Percentiles rank a stretch among this genome's conserved stretches.
Evolutionary conservation across 2,888 invertebrate species (phyloP).

Genomic region (Myathropa florea): DNA sequence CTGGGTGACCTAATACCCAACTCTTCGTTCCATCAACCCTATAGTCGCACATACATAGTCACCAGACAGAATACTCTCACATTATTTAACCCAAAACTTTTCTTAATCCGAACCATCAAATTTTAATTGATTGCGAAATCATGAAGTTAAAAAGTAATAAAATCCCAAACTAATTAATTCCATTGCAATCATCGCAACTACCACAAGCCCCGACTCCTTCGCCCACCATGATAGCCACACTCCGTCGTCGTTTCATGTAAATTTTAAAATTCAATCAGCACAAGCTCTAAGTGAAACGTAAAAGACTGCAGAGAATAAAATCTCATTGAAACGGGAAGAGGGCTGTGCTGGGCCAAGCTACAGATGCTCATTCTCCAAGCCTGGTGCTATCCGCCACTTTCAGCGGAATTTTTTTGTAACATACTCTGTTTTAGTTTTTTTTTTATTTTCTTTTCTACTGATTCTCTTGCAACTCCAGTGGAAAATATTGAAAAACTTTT

Average conservation of each 20-base stretch:
- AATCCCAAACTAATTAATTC: constrained; percentile 71
- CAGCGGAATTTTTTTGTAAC: neutral
- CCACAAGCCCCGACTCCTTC: constrained; percentile 52
- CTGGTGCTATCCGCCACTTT: neutral
- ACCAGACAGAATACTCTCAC: neutral
- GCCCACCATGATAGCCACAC: constrained; percentile 17
- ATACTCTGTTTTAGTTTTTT: neutral
- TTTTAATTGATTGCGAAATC: constrained; percentile 70
- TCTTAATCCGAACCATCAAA: constrained; percentile 65
- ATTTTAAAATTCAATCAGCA: constrained; percentile 71
- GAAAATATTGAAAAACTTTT: constrained; percentile 65
- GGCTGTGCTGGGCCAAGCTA: neutral
- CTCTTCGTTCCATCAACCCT: neutral
- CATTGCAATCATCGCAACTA: constrained; percentile 70
- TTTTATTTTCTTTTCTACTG: neutral
- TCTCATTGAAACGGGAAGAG: constrained; percentile 33
- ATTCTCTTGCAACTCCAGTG: constrained; percentile 33
- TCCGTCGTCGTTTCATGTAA: constrained; percentile 57
- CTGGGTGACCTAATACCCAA: no score
- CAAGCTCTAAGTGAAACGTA: constrained; percentile 63
- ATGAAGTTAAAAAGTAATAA: constrained; percentile 69
- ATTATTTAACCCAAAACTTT: constrained; percentile 33
- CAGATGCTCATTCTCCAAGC: constrained; percentile 42
- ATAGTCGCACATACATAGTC: neutral
- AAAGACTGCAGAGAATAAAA: constrained; percentile 36